Evolutionary conservation across 2,113 vertebrate genomes (phyloP).

Genomic region (Nanorana parkeri): DNA sequence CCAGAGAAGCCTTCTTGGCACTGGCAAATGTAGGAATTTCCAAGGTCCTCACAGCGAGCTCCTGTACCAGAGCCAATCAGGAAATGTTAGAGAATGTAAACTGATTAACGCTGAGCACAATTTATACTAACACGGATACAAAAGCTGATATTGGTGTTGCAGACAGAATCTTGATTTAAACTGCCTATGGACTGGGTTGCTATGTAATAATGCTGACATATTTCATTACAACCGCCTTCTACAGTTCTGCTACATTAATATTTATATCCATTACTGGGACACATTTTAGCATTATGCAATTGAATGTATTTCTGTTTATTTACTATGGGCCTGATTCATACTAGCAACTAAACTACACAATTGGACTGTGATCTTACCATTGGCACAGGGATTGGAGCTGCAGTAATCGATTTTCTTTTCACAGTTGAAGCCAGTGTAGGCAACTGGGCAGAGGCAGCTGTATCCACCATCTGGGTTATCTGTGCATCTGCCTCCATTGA

Average conservation of each 20-base stretch:
- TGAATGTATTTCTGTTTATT: no score
- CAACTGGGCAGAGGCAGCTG: slow-evolving; percentile 86
- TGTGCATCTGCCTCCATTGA: slow-evolving; percentile 86
- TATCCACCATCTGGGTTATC: slow-evolving; percentile 94
- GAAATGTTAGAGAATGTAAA: slow-evolving; percentile 10
- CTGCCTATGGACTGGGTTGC: no score
- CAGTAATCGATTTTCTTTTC: slow-evolving; percentile 97
- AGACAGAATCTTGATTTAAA: no score
- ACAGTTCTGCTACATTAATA: no score
- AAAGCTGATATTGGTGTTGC: no score
- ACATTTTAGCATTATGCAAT: background rate
- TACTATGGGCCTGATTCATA: no score
- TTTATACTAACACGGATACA: background rate
- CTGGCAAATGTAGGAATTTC: slow-evolving; percentile 90
- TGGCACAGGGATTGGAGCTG: slow-evolving; percentile 90
- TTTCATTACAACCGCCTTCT: no score
- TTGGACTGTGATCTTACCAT: slow-evolving; percentile 74
- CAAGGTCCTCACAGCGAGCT: slow-evolving; percentile 90
- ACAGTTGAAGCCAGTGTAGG: slow-evolving; percentile 96
- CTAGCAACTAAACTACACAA: background rate
- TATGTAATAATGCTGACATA: no score
- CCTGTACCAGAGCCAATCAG: slow-evolving; percentile 70
- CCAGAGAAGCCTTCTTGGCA: slow-evolving; percentile 91
- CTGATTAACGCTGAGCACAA: background rate
- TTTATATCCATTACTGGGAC: no score